Evolutionary conservation across 23 tunicate genomes (phyloP).

Genomic region (Styela plicata): DNA sequence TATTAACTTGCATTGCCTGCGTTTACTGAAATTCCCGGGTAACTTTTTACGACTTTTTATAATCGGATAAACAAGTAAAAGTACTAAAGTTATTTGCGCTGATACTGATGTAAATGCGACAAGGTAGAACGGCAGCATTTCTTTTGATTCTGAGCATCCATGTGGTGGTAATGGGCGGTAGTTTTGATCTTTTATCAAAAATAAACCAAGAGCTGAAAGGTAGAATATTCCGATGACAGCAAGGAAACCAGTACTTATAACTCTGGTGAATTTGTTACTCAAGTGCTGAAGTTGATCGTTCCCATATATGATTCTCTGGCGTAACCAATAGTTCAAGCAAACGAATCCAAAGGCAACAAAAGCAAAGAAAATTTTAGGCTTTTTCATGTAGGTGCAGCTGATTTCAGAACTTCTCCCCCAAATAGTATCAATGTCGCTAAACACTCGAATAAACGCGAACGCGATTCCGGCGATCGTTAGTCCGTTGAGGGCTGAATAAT

Average conservation of each 20-base stretch:
- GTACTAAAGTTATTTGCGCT: conserved; percentile 7
- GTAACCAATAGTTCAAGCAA: conserved; percentile 10
- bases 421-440: conserved; percentile 7
- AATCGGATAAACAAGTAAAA: conserved; percentile 8
- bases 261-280: background rate
- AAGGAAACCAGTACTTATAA: background rate
- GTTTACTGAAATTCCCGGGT: background rate
- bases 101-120: conserved; percentile 15
- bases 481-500: background rate
- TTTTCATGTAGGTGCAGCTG: conserved; percentile 12
- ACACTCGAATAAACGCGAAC: conserved; percentile 16
- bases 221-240: background rate
- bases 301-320: conserved; percentile 16
- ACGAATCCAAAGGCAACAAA: conserved; percentile 8
- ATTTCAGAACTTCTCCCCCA: conserved; percentile 9
- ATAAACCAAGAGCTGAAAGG: conserved; percentile 1
- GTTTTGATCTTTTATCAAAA: background rate
- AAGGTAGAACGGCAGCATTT: conserved; percentile 3
- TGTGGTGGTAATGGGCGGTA: background rate
- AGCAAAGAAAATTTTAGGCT: conserved; percentile 8
- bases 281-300: conserved; percentile 10
- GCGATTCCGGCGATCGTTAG: background rate
- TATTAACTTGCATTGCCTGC: background rate
- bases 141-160: conserved; percentile 20
- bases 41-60: conserved; percentile 2